Evolutionary conservation across 2,888 invertebrate genomes (phyloP).

Genomic region (Acronicta leporina): DNA sequence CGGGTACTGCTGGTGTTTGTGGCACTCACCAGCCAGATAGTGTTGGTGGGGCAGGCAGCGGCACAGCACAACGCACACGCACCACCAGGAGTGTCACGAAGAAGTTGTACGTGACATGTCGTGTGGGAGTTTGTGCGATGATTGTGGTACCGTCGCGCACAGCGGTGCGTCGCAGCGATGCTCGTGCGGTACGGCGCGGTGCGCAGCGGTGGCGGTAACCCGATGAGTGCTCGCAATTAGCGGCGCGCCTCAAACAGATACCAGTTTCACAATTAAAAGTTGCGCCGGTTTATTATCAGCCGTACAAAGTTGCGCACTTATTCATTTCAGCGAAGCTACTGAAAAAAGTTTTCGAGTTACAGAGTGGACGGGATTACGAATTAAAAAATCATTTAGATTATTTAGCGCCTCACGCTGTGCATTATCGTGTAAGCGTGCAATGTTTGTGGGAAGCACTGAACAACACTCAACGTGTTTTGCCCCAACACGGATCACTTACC

Average conservation of each 20-base stretch:
- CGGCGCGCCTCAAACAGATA: conserved; percentile 49
- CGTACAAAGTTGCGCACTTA: conserved; percentile 59
- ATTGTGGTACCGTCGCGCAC: too few species aligned
- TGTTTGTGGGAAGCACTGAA: too few species aligned
- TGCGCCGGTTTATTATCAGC: conserved; percentile 63
- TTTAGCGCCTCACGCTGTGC: not conserved
- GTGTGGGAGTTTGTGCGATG: too few species aligned
- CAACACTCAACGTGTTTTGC: not conserved
- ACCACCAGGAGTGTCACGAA: too few species aligned
- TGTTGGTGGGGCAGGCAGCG: too few species aligned
- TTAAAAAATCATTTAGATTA: conserved; percentile 30
- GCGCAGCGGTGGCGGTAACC: too few species aligned
- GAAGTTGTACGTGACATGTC: too few species aligned
- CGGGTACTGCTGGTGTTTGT: too few species aligned
- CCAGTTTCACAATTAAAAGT: conserved; percentile 67
- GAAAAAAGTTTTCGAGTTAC: conserved; percentile 55
- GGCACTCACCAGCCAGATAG: too few species aligned
- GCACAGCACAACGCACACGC: too few species aligned
- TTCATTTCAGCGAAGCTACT: conserved; percentile 56
- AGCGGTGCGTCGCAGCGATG: too few species aligned
- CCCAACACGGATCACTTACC: not conserved
- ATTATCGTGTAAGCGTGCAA: too few species aligned
- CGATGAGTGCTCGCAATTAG: conserved; percentile 60
- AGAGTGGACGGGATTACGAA: conserved; percentile 51
- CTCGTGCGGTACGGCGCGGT: not conserved